phyloP scores from a whole-genome alignment of 2,888 invertebrate genomes.

The Drosophila ustulata region DNA sequence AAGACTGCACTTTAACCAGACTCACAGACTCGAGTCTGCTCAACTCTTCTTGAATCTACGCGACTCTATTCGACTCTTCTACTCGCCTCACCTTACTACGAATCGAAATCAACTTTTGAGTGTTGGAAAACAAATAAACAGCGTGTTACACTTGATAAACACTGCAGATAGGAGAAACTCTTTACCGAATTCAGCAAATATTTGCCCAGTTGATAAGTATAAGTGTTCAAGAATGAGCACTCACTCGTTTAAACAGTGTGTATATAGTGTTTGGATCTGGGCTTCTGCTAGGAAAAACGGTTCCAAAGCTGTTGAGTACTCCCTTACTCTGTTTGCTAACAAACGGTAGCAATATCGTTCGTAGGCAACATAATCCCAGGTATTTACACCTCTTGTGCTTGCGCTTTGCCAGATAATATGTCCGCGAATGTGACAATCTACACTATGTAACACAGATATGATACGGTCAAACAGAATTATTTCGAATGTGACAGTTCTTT shows the following conservation, averaged over 20 bases:
- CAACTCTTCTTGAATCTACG: not conserved
- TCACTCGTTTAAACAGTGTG: conserved; percentile 2
- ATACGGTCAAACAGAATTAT: too few relatives aligned
- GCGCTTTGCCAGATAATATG: conserved; percentile 22
- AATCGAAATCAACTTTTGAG: conserved; percentile 61
- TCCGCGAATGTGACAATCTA: conserved; percentile 3
- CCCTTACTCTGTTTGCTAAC: conserved; percentile 51
- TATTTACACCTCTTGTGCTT: conserved; percentile 64
- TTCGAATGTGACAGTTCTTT: conserved; percentile 15
- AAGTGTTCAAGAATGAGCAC: not conserved
- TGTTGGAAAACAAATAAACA: conserved; percentile 71
- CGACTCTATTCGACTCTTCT: not conserved
- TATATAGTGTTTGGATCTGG: not conserved
- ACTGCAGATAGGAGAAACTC: conserved; percentile 41
- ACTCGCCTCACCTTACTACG: conserved; percentile 5
- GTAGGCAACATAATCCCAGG: conserved; percentile 64
- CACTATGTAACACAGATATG: not conserved
- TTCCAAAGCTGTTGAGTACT: conserved; percentile 37
- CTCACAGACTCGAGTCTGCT: conserved; percentile 10
- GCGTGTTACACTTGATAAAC: conserved; percentile 75
- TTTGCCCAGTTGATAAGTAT: conserved; percentile 56
- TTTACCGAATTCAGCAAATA: conserved; percentile 49
- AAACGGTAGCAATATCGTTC: conserved; percentile 57
- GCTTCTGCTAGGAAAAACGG: conserved; percentile 28
- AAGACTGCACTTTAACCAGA: conserved; percentile 22